These are phyloP conservation scores for Sminthurides aquaticus DNA, from an alignment of 2,888 invertebrate species.

Conservation along the genomic window DNA sequence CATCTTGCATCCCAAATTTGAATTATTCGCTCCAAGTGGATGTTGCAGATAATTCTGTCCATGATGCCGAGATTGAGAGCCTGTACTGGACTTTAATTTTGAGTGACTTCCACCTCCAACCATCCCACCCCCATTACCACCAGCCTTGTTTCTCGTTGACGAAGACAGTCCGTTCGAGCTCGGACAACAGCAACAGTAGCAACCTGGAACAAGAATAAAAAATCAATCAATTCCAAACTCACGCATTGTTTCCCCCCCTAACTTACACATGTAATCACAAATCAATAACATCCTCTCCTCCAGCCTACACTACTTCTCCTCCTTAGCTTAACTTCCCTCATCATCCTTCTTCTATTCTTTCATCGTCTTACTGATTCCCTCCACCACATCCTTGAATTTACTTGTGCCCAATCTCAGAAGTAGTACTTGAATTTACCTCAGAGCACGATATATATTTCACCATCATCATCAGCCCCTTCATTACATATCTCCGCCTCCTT, in stretches of 20 bases:
- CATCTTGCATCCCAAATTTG: conserved; percentile 8
- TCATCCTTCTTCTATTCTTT: too few species aligned
- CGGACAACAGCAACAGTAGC: conserved; percentile 41
- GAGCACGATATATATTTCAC: too few species aligned
- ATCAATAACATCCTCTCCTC: too few species aligned
- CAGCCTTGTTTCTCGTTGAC: background rate
- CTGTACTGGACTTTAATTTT: conserved; percentile 20
- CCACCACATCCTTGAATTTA: too few species aligned
- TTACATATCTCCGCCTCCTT: too few species aligned
- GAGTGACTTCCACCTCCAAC: conserved; percentile 13
- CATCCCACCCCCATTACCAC: conserved; percentile 15
- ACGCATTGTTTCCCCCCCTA: background rate
- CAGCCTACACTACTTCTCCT: too few species aligned
- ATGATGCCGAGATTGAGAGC: conserved; percentile 7
- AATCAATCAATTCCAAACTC: conserved; percentile 7
- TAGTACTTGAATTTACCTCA: too few species aligned
- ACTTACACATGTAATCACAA: background rate
- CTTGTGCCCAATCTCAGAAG: too few species aligned
- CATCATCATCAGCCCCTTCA: too few species aligned
- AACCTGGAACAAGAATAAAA: conserved; percentile 28
- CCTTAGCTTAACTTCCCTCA: too few species aligned
- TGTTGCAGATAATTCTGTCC: conserved; percentile 11
- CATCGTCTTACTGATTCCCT: too few species aligned
- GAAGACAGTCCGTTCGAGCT: background rate
- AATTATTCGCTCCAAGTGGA: conserved; percentile 21